These are phyloP conservation scores for Pollenia angustigena DNA, from an alignment of 2,888 invertebrate species.

Conservation along the genomic window DNA sequence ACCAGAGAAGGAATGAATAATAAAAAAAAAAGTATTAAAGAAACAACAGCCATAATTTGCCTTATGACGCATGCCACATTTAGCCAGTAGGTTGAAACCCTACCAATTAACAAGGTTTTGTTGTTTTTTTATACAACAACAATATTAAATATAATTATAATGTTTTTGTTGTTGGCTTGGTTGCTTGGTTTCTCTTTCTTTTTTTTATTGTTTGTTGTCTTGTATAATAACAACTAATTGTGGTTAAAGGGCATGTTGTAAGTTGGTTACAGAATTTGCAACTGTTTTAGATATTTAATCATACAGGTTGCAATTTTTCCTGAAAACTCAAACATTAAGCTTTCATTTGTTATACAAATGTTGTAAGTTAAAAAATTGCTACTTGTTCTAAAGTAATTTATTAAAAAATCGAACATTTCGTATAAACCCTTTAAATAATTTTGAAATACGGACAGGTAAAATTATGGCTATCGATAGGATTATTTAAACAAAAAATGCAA, in stretches of 20 bases:
- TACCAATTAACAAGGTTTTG: slow-evolving; percentile 54
- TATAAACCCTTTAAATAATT: too few relatives aligned
- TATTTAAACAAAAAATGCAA: too few relatives aligned
- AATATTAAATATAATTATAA: slow-evolving; percentile 27
- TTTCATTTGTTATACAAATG: not conserved
- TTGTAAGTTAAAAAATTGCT: too few relatives aligned
- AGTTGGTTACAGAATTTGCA: slow-evolving; percentile 30
- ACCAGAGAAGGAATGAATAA: not conserved
- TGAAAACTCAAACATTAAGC: not conserved
- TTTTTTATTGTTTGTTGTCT: not conserved
- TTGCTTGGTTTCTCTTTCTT: slow-evolving; percentile 17
- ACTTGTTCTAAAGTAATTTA: too few relatives aligned
- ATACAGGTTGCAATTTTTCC: not conserved
- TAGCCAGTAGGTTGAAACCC: slow-evolving; percentile 61
- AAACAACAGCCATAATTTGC: slow-evolving; percentile 60
- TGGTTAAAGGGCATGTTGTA: slow-evolving; percentile 50
- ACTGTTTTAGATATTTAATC: not conserved
- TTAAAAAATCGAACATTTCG: too few relatives aligned
- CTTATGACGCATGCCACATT: slow-evolving; percentile 73
- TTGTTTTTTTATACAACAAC: not conserved
- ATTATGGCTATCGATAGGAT: too few relatives aligned
- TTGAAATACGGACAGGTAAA: too few relatives aligned
- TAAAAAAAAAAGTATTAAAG: slow-evolving; percentile 11
- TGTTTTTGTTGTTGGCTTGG: slow-evolving; percentile 48
- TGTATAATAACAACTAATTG: slow-evolving; percentile 47